A percentile compares a stretch with the other conserved stretches of the same genome.
Conservation (phyloP, 35 echinoderm and acorn worm species). For the Acanthaster planci region DNA sequence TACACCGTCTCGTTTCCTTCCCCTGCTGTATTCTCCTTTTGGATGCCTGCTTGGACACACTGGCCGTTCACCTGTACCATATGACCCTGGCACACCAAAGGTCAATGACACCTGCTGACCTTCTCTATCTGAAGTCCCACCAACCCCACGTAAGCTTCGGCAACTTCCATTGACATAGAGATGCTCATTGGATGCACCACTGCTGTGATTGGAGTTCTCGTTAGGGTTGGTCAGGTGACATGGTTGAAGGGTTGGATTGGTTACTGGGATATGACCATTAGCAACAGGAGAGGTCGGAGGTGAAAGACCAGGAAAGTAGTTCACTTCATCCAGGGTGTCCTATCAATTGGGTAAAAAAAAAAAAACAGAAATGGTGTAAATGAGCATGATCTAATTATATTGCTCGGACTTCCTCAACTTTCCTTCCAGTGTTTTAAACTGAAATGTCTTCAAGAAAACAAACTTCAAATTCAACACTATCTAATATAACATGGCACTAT, state of each 20-base stretch:
- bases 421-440: too few relatives aligned
- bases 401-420: too few relatives aligned
- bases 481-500: too few relatives aligned
- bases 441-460: too few relatives aligned
- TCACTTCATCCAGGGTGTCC: constrained; percentile 19
- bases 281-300: background rate
- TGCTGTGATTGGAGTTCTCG: constrained; percentile 14
- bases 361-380: background rate
- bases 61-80: constrained; percentile 20
- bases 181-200: background rate
- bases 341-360: constrained; percentile 11
- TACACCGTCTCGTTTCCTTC: background rate
- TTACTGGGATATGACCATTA: background rate
- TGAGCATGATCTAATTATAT: too few relatives aligned
- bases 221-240: constrained; percentile 1
- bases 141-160: background rate
- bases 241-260: background rate
- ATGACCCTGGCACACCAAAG: background rate
- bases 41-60: constrained; percentile 36
- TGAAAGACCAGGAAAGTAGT: constrained; percentile 15
- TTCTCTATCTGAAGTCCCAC: background rate
- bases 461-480: too few relatives aligned
- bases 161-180: background rate
- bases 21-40: constrained; percentile 14
- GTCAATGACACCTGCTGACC: background rate